Evolutionary conservation across 1,140 invertebrate species (phyloP).

Genomic region (Harlomillsia oculata): DNA sequence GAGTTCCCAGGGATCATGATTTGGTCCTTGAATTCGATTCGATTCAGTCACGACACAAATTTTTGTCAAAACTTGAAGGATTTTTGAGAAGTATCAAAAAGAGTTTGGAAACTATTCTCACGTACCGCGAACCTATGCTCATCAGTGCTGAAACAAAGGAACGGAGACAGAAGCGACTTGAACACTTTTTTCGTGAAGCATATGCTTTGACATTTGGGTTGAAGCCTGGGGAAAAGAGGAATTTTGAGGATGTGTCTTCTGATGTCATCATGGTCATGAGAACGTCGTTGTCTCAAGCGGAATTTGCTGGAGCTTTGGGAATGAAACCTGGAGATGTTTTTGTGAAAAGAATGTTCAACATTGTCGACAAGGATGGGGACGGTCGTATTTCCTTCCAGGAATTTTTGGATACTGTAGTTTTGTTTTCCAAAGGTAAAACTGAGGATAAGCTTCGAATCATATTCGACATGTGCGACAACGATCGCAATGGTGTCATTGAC

Average conservation of each 20-base stretch:
- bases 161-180: conserved; percentile 80
- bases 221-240: conserved; percentile 51
- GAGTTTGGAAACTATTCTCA: conserved; percentile 57
- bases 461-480: conserved; percentile 98
- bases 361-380: conserved; percentile 92
- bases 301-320: conserved; percentile 93
- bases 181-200: conserved; percentile 97
- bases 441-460: conserved; percentile 94
- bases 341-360: conserved; percentile 98
- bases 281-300: conserved; percentile 82
- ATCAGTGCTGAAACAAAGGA: conserved; percentile 92
- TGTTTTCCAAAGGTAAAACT: conserved; percentile 81
- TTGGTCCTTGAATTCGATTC: conserved; percentile 88
- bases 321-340: conserved; percentile 95
- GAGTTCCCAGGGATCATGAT: conserved; percentile 88
- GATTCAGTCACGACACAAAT: conserved; percentile 67
- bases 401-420: conserved; percentile 89
- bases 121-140: conserved; percentile 72
- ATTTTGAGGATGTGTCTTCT: conserved; percentile 60
- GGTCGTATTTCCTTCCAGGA: conserved; percentile 95
- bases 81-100: conserved; percentile 76
- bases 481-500: conserved; percentile 88
- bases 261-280: conserved; percentile 86
- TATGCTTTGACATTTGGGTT: conserved; percentile 89
- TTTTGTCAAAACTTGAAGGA: conserved; percentile 77